Evolutionary conservation across 2,797 vertebrate genomes (phyloP).

Genomic region (Pantherophis alleghaniensis): DNA sequence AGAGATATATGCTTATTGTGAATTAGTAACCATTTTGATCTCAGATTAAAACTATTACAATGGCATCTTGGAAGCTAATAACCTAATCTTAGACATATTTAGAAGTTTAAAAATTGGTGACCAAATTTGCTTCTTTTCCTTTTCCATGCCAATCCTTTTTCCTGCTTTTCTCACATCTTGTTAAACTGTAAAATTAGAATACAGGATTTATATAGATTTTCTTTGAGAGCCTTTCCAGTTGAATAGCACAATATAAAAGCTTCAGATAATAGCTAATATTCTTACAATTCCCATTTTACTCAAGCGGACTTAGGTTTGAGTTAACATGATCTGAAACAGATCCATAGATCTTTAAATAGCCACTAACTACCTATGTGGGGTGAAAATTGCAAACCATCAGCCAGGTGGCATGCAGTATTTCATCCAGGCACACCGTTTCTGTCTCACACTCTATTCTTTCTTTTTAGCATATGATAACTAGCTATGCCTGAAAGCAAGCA

Average conservation of each 20-base stretch:
- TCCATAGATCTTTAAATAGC: not conserved
- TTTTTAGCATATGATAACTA: not conserved
- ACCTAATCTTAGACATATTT: not conserved
- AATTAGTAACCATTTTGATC: not conserved
- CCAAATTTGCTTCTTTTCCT: not conserved
- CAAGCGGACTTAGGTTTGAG: not conserved
- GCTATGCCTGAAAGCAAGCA: not conserved
- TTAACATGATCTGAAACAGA: not conserved
- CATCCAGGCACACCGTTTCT: not conserved
- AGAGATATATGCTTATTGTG: conserved; percentile 28
- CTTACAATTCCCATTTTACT: not conserved
- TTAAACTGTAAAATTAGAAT: not conserved
- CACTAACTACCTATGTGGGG: not conserved
- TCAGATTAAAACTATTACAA: not conserved
- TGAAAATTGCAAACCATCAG: not conserved
- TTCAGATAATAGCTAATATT: not conserved
- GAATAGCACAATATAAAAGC: not conserved
- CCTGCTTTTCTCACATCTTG: not conserved
- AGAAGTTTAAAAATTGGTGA: not conserved
- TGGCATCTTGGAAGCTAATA: not conserved
- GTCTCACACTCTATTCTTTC: not conserved
- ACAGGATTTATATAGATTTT: not conserved
- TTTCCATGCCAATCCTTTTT: not conserved
- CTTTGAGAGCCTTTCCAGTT: not conserved
- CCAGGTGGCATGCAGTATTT: not conserved